Evolutionary conservation across 1,140 invertebrate species (phyloP).

Genomic region (Hydropsyche tenuis): DNA sequence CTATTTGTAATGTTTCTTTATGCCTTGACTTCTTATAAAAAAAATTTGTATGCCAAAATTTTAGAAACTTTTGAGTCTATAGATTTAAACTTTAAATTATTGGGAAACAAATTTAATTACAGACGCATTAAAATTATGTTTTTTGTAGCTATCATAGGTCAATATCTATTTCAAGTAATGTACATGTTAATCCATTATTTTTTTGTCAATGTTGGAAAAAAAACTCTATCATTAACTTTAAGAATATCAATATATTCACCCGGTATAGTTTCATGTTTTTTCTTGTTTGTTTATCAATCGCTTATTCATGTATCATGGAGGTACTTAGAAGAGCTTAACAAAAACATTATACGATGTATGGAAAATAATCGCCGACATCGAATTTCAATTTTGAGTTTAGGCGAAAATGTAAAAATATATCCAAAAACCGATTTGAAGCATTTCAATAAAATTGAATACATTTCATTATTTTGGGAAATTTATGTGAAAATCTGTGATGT

Average conservation of each 20-base stretch:
- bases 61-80: background rate
- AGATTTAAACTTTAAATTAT: background rate
- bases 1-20: background rate
- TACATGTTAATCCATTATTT: background rate
- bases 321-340: background rate
- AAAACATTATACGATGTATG: background rate
- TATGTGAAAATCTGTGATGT: background rate
- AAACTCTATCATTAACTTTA: background rate
- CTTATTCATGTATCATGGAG: background rate
- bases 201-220: background rate
- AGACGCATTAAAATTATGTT: background rate
- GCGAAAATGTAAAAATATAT: background rate
- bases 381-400: background rate
- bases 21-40: background rate
- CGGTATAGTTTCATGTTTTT: background rate
- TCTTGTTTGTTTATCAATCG: background rate
- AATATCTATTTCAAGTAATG: background rate
- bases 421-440: background rate
- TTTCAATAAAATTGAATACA: too few species aligned
- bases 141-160: background rate
- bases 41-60: background rate
- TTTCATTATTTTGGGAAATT: conserved; percentile 3
- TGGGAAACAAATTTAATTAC: background rate
- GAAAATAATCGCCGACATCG: background rate
- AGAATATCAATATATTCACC: background rate